Evolutionary conservation across 2,797 vertebrate genomes (phyloP).

Genomic region (Neomorphus geoffroyi): DNA sequence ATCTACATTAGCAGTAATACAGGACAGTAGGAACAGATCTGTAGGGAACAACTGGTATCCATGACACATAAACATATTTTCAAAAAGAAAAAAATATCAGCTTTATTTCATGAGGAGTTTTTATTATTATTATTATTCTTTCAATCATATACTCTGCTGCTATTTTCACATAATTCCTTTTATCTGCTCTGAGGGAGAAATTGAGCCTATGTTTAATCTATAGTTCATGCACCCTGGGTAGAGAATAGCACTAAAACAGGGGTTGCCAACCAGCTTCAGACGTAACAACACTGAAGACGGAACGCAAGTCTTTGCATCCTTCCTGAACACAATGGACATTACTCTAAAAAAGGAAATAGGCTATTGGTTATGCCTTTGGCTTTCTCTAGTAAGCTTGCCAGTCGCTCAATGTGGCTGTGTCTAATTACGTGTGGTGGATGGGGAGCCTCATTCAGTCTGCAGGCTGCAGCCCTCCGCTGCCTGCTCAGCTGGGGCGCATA

Average conservation of each 20-base stretch:
- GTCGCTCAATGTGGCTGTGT: neutral
- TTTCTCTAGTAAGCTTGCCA: accelerated
- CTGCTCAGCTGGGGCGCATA: accelerated
- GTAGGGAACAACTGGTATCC: neutral
- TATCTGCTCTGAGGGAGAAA: neutral
- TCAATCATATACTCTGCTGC: neutral
- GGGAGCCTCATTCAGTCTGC: neutral
- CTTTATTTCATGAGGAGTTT: neutral
- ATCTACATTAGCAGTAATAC: neutral
- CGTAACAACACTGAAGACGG: neutral
- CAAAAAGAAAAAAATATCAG: neutral
- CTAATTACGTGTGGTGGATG: accelerated
- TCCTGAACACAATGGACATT: neutral
- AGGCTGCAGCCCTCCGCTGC: neutral
- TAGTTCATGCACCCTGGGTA: neutral
- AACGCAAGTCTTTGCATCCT: neutral
- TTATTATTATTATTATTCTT: neutral
- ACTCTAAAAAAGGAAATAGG: neutral
- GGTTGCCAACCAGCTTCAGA: neutral
- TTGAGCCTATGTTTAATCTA: neutral
- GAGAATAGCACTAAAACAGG: neutral
- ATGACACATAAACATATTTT: neutral
- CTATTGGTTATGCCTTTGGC: neutral
- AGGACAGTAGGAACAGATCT: neutral
- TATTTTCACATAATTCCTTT: neutral